phyloP scores from a whole-genome alignment of 2,113 vertebrate genomes.

The Oryzias celebensis region DNA sequence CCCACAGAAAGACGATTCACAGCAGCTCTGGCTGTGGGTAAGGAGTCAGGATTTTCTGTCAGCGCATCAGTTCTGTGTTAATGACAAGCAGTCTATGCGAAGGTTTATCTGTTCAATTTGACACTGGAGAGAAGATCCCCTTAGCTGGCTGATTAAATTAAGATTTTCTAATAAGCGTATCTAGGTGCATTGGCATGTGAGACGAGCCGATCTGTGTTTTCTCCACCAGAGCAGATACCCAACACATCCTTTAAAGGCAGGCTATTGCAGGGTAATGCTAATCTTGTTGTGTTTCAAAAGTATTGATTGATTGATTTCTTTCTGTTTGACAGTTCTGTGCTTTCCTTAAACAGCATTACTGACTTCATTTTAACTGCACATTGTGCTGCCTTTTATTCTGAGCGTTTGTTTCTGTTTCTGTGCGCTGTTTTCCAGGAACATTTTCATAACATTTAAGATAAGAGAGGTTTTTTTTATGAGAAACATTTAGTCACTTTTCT shows the following conservation, averaged over 20 bases:
- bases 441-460: no score
- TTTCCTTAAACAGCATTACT: no score
- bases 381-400: no score
- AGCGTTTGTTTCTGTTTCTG: no score
- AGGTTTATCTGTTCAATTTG: conserved; percentile 76
- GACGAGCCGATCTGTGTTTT: conserved; percentile 28
- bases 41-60: conserved; percentile 70
- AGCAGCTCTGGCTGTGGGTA: conserved; percentile 45
- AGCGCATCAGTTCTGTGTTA: conserved; percentile 69
- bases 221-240: conserved; percentile 11
- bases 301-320: no score
- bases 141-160: conserved; percentile 73
- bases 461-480: no score
- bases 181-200: conserved; percentile 53
- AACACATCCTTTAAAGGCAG: conserved; percentile 10
- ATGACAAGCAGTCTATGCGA: conserved; percentile 63
- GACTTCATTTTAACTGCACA: no score
- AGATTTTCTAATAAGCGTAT: conserved; percentile 67
- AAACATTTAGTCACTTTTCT: no score
- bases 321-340: no score
- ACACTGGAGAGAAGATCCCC: conserved; percentile 65
- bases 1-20: conserved; percentile 23
- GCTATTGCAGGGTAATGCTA: not conserved
- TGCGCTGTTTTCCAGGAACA: no score
- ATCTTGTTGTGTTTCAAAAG: not conserved